phyloP scores from a whole-genome alignment of 1,140 invertebrate species.

The Diorhabda sublineata region DNA sequence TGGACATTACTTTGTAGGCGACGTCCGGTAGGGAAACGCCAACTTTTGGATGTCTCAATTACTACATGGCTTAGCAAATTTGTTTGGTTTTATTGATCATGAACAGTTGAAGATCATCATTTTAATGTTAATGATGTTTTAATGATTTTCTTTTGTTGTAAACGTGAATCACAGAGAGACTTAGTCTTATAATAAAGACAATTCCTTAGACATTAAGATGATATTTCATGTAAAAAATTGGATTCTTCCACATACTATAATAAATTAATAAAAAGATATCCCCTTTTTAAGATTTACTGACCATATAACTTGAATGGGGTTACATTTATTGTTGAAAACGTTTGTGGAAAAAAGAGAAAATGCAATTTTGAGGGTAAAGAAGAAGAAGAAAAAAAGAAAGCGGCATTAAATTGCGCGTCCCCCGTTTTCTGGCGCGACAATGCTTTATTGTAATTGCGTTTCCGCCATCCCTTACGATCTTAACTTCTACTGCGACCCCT shows the following conservation, averaged over 20 bases:
- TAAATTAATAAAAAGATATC: neutral
- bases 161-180: too few relatives aligned
- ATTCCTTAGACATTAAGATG: too few relatives aligned
- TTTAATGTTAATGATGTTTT: too few relatives aligned
- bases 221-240: too few relatives aligned
- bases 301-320: neutral
- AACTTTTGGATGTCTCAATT: too few relatives aligned
- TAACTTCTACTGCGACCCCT: constrained; percentile 35
- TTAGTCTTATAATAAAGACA: too few relatives aligned
- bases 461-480: constrained; percentile 36
- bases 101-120: too few relatives aligned
- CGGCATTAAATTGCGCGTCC: constrained; percentile 1
- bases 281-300: neutral
- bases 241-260: neutral
- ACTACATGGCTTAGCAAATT: too few relatives aligned
- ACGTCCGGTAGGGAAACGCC: too few relatives aligned
- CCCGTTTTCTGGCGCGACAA: constrained; percentile 29
- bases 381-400: constrained; percentile 2
- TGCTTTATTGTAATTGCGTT: constrained; percentile 45
- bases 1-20: too few relatives aligned
- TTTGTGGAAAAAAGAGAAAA: neutral
- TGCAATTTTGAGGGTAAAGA: neutral
- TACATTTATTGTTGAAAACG: neutral
- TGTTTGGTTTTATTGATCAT: too few relatives aligned
- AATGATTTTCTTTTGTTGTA: too few relatives aligned